These are phyloP conservation scores for Helicoverpa zea DNA, from an alignment of 1,140 invertebrate genomes.

Conservation along the genomic window DNA sequence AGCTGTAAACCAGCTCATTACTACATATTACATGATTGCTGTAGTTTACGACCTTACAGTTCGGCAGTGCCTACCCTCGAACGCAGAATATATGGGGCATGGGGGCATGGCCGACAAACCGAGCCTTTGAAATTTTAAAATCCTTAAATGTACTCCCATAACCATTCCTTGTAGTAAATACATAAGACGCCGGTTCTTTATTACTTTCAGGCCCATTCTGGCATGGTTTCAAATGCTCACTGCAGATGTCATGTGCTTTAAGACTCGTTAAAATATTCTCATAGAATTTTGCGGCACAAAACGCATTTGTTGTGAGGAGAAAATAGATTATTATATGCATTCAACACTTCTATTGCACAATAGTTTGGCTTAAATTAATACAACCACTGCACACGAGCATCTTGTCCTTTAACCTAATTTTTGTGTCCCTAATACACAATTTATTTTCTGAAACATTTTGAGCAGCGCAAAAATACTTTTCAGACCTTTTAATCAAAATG, in stretches of 20 bases:
- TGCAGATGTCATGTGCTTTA: conserved; percentile 57
- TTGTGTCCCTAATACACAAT: no score
- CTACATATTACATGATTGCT: conserved; percentile 23
- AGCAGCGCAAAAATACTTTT: no score
- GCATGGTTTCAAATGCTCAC: conserved; percentile 60
- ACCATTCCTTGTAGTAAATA: conserved; percentile 13
- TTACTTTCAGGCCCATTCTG: conserved; percentile 51
- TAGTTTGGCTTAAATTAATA: no score
- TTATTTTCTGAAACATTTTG: no score
- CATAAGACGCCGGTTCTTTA: conserved; percentile 45
- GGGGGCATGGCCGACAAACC: neutral
- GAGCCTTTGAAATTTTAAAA: conserved; percentile 28
- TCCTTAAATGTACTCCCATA: conserved; percentile 21
- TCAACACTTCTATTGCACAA: no score
- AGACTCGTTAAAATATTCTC: conserved; percentile 55
- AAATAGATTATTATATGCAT: conserved; percentile 20
- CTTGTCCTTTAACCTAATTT: no score
- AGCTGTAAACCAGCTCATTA: conserved; percentile 34
- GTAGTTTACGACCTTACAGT: conserved; percentile 15
- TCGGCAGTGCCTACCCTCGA: neutral
- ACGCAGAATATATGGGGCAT: conserved; percentile 16
- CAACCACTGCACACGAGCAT: no score
- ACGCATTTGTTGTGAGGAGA: conserved; percentile 16
- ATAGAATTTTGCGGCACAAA: conserved; percentile 3
- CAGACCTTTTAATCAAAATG: neutral